Conservation (phyloP, 92 coral and sea anemone species). For the Zoanthus gigantus region DNA sequence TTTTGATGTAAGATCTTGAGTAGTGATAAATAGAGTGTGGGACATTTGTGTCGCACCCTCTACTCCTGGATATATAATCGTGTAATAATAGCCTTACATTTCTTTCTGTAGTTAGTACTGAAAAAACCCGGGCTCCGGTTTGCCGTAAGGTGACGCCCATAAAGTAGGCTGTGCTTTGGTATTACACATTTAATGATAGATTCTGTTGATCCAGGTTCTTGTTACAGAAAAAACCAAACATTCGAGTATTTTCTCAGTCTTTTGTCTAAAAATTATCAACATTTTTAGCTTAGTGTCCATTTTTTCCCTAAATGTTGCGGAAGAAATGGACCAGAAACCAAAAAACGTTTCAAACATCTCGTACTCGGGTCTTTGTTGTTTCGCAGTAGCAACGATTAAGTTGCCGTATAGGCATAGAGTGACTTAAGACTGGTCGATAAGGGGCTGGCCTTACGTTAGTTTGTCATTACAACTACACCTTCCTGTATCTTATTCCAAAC, state of each 20-base stretch:
- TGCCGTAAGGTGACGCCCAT: conserved; percentile 39
- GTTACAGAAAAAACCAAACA: conserved; percentile 5
- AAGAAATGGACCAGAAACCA: background rate
- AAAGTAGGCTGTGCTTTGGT: conserved; percentile 7
- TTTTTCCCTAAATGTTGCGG: background rate
- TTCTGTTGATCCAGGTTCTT: background rate
- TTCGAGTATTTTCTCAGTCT: background rate
- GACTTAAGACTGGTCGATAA: background rate
- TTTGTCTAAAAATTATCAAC: background rate
- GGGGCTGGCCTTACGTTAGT: background rate
- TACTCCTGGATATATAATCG: conserved; percentile 17
- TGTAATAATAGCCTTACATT: conserved; percentile 3
- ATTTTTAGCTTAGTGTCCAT: background rate
- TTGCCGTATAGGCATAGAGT: background rate
- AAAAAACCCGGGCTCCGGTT: conserved; percentile 14
- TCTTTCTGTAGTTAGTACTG: conserved; percentile 3
- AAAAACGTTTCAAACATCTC: background rate
- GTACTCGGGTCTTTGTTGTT: conserved; percentile 11
- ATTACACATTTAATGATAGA: background rate
- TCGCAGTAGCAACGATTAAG: background rate
- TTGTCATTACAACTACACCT: background rate
- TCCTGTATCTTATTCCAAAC: background rate
- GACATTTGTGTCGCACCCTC: background rate
- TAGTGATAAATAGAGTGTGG: conserved; percentile 9
- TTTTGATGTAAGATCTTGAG: conserved; percentile 22